Conservation (phyloP, 1,140 invertebrate species). For the Hylaeus anthracinus region DNA sequence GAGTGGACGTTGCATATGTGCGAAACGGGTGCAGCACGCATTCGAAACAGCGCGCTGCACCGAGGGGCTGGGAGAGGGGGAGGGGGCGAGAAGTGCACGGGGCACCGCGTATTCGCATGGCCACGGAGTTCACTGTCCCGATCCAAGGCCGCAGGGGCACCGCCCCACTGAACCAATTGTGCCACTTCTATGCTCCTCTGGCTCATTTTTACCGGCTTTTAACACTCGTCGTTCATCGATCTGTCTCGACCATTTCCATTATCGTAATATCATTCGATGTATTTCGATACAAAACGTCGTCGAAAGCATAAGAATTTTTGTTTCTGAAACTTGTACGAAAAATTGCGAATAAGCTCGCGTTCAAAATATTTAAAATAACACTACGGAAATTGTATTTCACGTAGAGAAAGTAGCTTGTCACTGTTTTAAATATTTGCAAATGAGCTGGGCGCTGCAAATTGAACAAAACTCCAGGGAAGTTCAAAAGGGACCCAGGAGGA, state of each 20-base stretch:
- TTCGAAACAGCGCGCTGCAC: not conserved
- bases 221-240: conserved; percentile 61
- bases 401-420: no score
- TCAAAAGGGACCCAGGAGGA: no score
- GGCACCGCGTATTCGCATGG: conserved; percentile 63
- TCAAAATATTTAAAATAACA: no score
- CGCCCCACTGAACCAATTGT: conserved; percentile 81
- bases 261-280: not conserved
- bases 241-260: conserved; percentile 7
- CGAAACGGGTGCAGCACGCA: conserved; percentile 55
- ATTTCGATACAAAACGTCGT: not conserved
- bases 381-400: no score
- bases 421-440: no score
- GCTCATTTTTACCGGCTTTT: conserved; percentile 67
- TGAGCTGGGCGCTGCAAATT: no score
- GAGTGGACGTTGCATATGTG: conserved; percentile 52
- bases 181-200: conserved; percentile 70
- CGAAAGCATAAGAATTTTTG: not conserved
- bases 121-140: conserved; percentile 75
- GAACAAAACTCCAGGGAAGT: no score
- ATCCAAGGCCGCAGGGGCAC: conserved; percentile 79
- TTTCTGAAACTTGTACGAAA: no score
- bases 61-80: conserved; percentile 3
- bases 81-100: conserved; percentile 51
- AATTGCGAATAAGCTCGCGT: no score